Base-by-base conservation (phyloP, 2,113 vertebrate genomes). In the Porphyrio hochstetteri region DNA sequence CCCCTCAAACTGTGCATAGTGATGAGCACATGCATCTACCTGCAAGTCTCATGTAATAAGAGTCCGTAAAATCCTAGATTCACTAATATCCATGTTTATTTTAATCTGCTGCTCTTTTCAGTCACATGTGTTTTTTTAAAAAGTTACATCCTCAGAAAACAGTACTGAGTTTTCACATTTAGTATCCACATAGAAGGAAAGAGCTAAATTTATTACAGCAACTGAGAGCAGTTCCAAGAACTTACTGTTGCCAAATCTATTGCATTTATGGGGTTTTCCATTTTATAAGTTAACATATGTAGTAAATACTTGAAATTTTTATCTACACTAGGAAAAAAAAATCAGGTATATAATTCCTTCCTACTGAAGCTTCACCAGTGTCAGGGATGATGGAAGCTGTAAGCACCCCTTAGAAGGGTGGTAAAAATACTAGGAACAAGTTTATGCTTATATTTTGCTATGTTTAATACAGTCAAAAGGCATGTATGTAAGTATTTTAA, bases 191-290 rank as follows among this genome's bases (percentile, higher is more conserved):
- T 94, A 96, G 93, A 95, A 91, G 90, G 95, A 93, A 97, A 96
- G 95, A 97, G 92, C 97, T 97, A 97, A 96, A 97, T 97, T 97
- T 97, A 97, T 96, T 97, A 96, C 57, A 96, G 89, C 92, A 96
- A 95, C 93, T 95, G 97, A 97, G 94, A 97, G 82, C 94, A 95
- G 97, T 95, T 97, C 97, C 96, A 97, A 97, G 93, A 92, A 95
- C 92, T 96, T 88, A 92, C 90, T 83, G 93, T 88, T 97, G 96
- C 95, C 97, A 97, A 96, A 96, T 97, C 93, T 91, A 95, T 61
- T 95, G 92, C 94, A 96, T 97, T 97, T 97, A 96, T 93, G 95
- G 96, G 95, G 91, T 93, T 95, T 96, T 97, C 95, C 97, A 96
- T 95, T 96, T 96, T 97, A 95, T 97, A 96, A 96, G 95, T 97